phyloP scores from a whole-genome alignment of 2,113 vertebrate genomes.

The Heterochromis multidens region DNA sequence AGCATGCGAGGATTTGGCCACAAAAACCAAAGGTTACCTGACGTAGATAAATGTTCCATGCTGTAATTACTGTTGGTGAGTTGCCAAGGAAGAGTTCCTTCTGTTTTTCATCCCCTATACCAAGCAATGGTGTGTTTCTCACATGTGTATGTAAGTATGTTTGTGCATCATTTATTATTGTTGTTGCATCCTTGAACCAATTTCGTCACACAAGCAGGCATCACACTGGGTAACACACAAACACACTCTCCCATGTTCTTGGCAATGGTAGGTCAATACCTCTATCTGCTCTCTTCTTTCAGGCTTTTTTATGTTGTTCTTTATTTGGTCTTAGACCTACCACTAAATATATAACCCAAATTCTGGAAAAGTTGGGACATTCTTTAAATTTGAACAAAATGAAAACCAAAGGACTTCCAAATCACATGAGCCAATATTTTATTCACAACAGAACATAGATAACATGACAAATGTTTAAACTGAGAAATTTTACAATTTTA shows the following conservation, averaged over 20 bases:
- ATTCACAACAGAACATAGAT: no score
- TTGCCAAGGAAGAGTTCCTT: neutral
- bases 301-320: neutral
- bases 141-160: neutral
- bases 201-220: constrained; percentile 32
- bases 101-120: neutral
- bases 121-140: neutral
- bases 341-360: neutral
- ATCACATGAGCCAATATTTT: no score
- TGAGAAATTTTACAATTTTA: no score
- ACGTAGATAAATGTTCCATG: constrained; percentile 13
- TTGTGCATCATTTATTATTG: constrained; percentile 54
- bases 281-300: neutral
- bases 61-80: neutral
- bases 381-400: no score
- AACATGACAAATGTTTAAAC: no score
- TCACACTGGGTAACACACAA: constrained; percentile 21
- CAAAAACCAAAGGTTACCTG: constrained; percentile 19
- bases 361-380: no score
- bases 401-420: no score
- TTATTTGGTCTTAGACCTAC: neutral
- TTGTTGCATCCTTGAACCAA: constrained; percentile 41
- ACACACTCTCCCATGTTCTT: constrained; percentile 38
- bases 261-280: constrained; percentile 19
- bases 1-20: neutral